Evolutionary conservation across 2,888 invertebrate species (phyloP).

Genomic region (Megastigmus dorsalis): DNA sequence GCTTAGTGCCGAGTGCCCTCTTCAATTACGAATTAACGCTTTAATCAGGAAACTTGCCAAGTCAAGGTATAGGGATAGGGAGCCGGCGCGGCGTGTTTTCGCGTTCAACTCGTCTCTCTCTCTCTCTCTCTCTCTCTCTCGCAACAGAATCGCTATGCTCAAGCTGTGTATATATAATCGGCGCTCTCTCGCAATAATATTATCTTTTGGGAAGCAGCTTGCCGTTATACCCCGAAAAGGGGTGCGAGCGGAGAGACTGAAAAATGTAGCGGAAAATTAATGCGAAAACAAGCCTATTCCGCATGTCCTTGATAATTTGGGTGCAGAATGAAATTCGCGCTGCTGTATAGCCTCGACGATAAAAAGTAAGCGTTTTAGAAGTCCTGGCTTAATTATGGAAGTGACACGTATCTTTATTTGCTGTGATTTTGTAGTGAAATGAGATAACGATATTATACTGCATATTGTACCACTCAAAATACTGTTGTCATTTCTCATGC

Average conservation of each 20-base stretch:
- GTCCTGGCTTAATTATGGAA: too few relatives aligned
- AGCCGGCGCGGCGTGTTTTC: not conserved
- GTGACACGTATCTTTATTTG: not conserved
- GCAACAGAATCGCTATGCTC: too few relatives aligned
- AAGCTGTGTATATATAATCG: too few relatives aligned
- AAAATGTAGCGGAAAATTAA: not conserved
- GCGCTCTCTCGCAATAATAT: not conserved
- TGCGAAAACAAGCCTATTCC: not conserved
- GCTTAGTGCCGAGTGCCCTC: conserved; percentile 54
- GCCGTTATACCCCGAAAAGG: too few relatives aligned
- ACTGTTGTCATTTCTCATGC: too few relatives aligned
- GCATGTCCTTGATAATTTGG: too few relatives aligned
- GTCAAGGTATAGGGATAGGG: conserved; percentile 47
- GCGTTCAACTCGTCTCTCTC: not conserved
- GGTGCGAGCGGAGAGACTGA: not conserved
- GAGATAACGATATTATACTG: too few relatives aligned
- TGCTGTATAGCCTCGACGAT: too few relatives aligned
- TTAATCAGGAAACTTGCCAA: conserved; percentile 70
- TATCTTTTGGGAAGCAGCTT: not conserved
- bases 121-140: not conserved
- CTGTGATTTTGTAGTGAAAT: not conserved
- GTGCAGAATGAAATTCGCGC: too few relatives aligned
- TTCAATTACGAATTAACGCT: conserved; percentile 71
- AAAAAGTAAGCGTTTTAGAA: not conserved
- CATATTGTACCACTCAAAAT: too few relatives aligned